Conservation (phyloP, 2,888 invertebrate genomes). For the Drosophila infuscata region DNA sequence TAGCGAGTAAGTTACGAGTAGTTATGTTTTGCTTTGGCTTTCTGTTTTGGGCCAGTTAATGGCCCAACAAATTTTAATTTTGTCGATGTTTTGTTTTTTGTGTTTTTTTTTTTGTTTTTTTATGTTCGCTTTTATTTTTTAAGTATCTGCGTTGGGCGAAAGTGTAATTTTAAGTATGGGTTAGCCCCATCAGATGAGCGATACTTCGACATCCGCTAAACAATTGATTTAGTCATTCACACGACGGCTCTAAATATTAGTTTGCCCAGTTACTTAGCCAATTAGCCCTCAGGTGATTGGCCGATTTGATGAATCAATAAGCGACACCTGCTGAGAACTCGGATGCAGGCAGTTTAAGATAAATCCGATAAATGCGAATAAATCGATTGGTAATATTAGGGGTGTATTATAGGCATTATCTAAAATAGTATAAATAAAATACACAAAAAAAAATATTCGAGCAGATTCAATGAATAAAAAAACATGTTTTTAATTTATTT, state of each 20-base stretch:
- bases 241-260: conserved; percentile 20
- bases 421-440: neutral
- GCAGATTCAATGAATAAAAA: conserved; percentile 1
- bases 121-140: conserved; percentile 1
- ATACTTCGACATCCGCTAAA: conserved; percentile 10
- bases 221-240: conserved; percentile 38
- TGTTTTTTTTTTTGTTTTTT: neutral
- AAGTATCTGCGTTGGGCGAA: conserved; percentile 4
- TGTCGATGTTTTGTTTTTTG: conserved; percentile 19
- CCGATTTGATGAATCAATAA: conserved; percentile 7
- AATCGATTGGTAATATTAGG: neutral
- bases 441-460: neutral
- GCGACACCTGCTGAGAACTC: neutral
- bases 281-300: conserved; percentile 4
- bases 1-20: conserved; percentile 34
- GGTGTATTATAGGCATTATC: neutral
- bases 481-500: neutral
- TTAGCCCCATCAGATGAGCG: conserved; percentile 14
- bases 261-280: conserved; percentile 7
- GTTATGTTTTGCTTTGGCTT: conserved; percentile 33
- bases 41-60: conserved; percentile 34
- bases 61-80: conserved; percentile 36
- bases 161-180: conserved; percentile 27
- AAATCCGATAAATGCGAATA: neutral
- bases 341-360: neutral